These are phyloP conservation scores for Jordanella pulchra DNA, from an alignment of 2,797 vertebrate genomes.

Conservation along the genomic window DNA sequence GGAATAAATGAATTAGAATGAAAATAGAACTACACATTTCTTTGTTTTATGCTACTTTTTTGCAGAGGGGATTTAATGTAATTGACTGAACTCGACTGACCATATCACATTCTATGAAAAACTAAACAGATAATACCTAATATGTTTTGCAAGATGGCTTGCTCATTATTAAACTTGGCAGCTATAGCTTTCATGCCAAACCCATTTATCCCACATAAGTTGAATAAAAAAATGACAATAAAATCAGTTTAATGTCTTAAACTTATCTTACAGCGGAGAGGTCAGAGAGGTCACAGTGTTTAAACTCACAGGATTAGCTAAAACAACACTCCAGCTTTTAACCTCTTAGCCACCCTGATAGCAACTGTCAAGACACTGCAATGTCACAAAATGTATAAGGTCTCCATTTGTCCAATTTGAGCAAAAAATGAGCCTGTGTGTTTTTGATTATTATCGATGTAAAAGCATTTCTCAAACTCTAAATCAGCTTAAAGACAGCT, in stretches of 20 bases:
- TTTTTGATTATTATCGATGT: background rate
- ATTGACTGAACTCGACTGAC: background rate
- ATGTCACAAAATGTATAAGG: too few species aligned
- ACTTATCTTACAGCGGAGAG: background rate
- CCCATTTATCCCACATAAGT: background rate
- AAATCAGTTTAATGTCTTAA: background rate
- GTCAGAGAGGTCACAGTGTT: background rate
- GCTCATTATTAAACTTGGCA: background rate
- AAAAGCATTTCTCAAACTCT: background rate
- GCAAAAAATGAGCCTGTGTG: background rate
- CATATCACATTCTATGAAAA: constrained; percentile 29
- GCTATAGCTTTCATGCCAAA: background rate
- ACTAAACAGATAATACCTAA: constrained; percentile 13
- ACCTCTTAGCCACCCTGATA: too few species aligned
- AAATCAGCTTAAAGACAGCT: background rate
- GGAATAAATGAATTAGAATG: too few species aligned
- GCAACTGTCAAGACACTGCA: too few species aligned
- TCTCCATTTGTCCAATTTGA: background rate
- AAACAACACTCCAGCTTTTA: too few species aligned
- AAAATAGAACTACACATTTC: too few species aligned
- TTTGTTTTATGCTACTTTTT: too few species aligned
- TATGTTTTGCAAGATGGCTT: background rate
- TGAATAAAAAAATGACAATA: background rate
- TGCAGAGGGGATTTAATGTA: background rate
- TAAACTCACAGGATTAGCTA: too few species aligned